Conservation (phyloP, 2,888 invertebrate species). For the Tethea ocularis region DNA sequence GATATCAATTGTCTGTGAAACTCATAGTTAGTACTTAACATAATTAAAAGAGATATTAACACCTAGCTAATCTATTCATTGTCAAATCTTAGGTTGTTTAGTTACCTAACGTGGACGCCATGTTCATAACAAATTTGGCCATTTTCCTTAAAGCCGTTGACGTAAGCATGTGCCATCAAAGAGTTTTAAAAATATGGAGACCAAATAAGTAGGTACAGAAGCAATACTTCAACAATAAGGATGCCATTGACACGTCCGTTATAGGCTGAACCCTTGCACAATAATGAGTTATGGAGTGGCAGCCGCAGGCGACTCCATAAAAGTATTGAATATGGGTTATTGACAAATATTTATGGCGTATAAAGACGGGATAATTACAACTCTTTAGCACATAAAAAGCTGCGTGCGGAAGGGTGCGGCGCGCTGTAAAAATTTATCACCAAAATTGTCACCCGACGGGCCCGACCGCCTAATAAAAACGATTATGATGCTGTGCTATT, state of each 20-base stretch:
- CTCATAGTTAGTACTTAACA: no score
- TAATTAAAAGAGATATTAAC: no score
- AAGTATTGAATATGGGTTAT: conserved; percentile 79
- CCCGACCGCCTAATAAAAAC: conserved; percentile 38
- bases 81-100: no score
- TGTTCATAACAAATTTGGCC: not conserved
- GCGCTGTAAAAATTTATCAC: conserved; percentile 75
- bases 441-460: conserved; percentile 65
- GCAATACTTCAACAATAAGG: conserved; percentile 53
- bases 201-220: conserved; percentile 32
- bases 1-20: no score
- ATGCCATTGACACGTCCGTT: conserved; percentile 57
- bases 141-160: not conserved
- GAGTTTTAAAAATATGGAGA: not conserved
- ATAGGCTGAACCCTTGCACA: conserved; percentile 67
- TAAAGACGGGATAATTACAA: conserved; percentile 83
- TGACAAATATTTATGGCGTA: conserved; percentile 83
- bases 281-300: conserved; percentile 78
- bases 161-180: not conserved
- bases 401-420: conserved; percentile 71
- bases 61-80: no score
- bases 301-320: conserved; percentile 77
- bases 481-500: conserved; percentile 13
- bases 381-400: conserved; percentile 82
- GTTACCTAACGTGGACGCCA: not conserved